A percentile compares a stretch with the other conserved stretches of the same genome.
These are phyloP conservation scores for Grallaria varia DNA, from an alignment of 2,113 vertebrate genomes.

Conservation along the genomic window DNA sequence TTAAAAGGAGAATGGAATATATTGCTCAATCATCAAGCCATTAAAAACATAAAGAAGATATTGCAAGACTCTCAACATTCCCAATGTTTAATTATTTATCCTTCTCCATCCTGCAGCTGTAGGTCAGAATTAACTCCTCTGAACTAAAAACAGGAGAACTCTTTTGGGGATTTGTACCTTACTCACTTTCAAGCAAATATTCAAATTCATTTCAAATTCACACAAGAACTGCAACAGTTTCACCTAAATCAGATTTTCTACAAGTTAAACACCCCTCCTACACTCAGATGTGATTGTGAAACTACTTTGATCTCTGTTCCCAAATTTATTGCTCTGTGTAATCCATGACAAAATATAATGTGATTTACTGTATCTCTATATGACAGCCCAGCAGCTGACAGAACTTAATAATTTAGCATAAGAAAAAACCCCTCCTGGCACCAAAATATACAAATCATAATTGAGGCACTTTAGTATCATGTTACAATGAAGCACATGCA, in stretches of 20 bases:
- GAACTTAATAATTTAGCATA: constrained; percentile 84
- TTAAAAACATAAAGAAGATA: constrained; percentile 56
- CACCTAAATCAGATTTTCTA: constrained; percentile 84
- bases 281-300: constrained; percentile 78
- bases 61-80: neutral
- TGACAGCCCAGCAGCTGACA: constrained; percentile 82
- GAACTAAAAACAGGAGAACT: constrained; percentile 55
- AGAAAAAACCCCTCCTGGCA: constrained; percentile 80
- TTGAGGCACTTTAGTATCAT: constrained; percentile 72
- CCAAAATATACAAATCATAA: constrained; percentile 77
- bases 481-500: constrained; percentile 75
- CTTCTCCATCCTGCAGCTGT: constrained; percentile 27
- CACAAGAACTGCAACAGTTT: constrained; percentile 73
- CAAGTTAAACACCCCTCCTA: constrained; percentile 79
- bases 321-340: constrained; percentile 80
- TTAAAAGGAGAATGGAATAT: constrained; percentile 48
- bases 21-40: constrained; percentile 60
- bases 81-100: constrained; percentile 60
- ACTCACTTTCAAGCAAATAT: constrained; percentile 69
- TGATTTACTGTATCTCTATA: constrained; percentile 84
- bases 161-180: constrained; percentile 66
- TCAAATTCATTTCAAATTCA: constrained; percentile 72
- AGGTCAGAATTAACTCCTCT: constrained; percentile 62
- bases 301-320: constrained; percentile 81
- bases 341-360: constrained; percentile 84